Evolutionary conservation across 2,113 vertebrate genomes (phyloP).

Genomic region (Mionectes macconnelli): DNA sequence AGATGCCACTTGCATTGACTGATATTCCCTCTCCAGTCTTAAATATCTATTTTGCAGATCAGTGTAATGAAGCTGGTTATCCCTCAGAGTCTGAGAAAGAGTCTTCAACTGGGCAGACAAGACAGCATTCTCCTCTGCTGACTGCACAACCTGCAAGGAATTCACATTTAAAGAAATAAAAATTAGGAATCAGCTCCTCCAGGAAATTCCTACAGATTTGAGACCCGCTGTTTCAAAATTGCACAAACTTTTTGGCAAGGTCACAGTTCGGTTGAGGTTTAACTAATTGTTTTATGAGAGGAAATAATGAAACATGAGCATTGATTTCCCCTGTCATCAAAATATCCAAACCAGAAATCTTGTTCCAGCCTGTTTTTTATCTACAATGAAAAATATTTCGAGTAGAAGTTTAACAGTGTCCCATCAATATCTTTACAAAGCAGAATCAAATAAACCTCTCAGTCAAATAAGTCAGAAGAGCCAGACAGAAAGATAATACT

Average conservation of each 20-base stretch:
- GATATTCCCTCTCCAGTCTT: conserved; percentile 78
- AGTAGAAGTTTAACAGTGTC: not conserved
- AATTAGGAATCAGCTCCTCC: not conserved
- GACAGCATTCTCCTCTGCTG: conserved; percentile 77
- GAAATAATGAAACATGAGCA: not conserved
- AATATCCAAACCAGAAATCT: not conserved
- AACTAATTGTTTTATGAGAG: not conserved
- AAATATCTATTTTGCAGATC: conserved; percentile 80
- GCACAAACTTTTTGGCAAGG: not conserved
- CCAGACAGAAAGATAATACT: not conserved
- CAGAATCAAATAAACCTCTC: not conserved
- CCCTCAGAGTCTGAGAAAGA: conserved; percentile 81
- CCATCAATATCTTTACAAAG: not conserved
- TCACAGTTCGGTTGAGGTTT: not conserved
- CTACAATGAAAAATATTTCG: not conserved
- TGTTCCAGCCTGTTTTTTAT: not conserved
- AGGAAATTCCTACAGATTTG: not conserved
- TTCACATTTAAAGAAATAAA: not conserved
- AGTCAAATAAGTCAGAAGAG: not conserved
- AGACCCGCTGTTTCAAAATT: not conserved
- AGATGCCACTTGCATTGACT: conserved; percentile 38
- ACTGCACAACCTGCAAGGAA: conserved; percentile 76
- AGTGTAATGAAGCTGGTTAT: conserved; percentile 74
- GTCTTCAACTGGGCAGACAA: conserved; percentile 78
- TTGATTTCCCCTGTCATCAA: not conserved